A percentile compares a stretch with the other conserved stretches of the same genome.
Conservation (phyloP, 2,888 invertebrate genomes). For the Dynastes maya region DNA sequence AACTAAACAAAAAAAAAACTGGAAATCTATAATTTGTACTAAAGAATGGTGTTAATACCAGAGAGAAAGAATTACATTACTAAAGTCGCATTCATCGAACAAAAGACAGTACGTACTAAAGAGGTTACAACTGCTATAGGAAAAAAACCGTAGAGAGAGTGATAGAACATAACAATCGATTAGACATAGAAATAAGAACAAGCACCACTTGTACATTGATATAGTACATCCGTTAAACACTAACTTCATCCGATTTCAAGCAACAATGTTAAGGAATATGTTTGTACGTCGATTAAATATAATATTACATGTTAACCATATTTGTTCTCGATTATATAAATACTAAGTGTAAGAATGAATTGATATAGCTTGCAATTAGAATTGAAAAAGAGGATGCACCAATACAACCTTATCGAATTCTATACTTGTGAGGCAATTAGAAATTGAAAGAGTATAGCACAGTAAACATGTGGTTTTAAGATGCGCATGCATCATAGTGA, state of each 20-base stretch:
- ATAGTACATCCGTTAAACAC: constrained; percentile 30
- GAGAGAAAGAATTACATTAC: constrained; percentile 9
- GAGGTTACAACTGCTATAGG: neutral
- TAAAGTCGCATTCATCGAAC: neutral
- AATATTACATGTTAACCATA: constrained; percentile 20
- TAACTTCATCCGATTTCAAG: constrained; percentile 26
- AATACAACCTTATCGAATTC: no score
- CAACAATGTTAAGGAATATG: constrained; percentile 33
- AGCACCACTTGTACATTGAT: constrained; percentile 41
- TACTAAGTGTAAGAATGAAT: no score
- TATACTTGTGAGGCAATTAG: no score
- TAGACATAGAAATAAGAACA: constrained; percentile 17
- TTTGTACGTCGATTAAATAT: constrained; percentile 41
- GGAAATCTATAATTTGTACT: constrained; percentile 45
- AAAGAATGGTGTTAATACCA: constrained; percentile 45
- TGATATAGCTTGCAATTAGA: no score
- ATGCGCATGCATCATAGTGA: no score
- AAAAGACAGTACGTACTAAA: neutral
- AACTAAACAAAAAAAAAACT: constrained; percentile 34
- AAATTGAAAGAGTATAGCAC: no score
- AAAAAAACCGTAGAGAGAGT: constrained; percentile 2
- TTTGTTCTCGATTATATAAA: neutral
- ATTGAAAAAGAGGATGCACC: no score
- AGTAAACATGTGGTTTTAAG: no score
- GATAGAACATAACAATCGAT: constrained; percentile 5